Conservation (phyloP, 2,113 vertebrate genomes). For the Charina bottae region DNA sequence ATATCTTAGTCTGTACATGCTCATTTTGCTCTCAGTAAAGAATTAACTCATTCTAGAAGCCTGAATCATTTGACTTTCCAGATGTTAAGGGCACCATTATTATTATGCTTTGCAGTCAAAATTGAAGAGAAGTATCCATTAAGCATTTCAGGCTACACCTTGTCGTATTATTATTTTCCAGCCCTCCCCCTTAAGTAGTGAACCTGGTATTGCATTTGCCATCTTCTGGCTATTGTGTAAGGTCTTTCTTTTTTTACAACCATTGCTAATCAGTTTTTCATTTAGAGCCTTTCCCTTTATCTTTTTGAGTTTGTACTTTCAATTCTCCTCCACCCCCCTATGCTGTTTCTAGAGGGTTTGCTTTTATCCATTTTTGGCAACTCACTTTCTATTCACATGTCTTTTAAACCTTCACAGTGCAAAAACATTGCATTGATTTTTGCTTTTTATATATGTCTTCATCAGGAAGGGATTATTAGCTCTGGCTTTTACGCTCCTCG, state of each 20-base stretch:
- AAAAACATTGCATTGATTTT: constrained; percentile 55
- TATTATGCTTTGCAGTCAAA: constrained; percentile 66
- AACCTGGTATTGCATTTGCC: constrained; percentile 63
- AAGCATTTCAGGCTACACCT: constrained; percentile 62
- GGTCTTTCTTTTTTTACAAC: constrained; percentile 58
- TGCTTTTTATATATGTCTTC: constrained; percentile 47
- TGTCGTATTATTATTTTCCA: constrained; percentile 58
- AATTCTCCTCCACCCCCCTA: constrained; percentile 43
- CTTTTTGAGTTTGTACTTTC: constrained; percentile 60
- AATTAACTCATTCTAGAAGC: constrained; percentile 56
- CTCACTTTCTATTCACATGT: constrained; percentile 46
- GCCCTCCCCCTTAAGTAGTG: constrained; percentile 59
- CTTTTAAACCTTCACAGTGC: constrained; percentile 44
- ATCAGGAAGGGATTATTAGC: constrained; percentile 27
- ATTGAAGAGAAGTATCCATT: constrained; percentile 70
- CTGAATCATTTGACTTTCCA: constrained; percentile 49
- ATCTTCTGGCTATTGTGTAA: constrained; percentile 60
- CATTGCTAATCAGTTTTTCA: constrained; percentile 65
- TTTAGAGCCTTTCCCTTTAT: constrained; percentile 55
- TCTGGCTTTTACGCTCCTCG: constrained; percentile 29
- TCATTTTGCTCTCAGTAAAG: constrained; percentile 41
- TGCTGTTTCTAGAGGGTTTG: constrained; percentile 40
- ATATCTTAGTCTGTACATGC: constrained; percentile 4
- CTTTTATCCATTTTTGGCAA: constrained; percentile 58
- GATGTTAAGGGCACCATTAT: constrained; percentile 50